A percentile compares a stretch with the other conserved stretches of the same genome.
Conservation (phyloP, 2,113 vertebrate species). For the Athene noctua region DNA sequence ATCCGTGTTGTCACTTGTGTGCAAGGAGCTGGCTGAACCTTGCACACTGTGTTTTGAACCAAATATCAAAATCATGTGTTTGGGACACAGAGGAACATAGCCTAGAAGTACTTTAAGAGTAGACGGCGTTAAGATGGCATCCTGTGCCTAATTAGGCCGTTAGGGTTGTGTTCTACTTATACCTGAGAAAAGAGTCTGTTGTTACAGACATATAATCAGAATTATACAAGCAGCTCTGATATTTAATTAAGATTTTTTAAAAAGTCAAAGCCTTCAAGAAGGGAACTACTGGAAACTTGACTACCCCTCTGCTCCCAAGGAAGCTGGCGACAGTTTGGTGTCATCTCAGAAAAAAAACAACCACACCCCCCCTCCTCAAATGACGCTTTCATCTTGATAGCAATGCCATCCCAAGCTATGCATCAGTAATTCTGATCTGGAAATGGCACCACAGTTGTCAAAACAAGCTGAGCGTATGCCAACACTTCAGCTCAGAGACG, state of each 20-base stretch:
- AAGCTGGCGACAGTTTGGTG: background rate
- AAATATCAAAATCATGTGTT: background rate
- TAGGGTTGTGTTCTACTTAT: background rate
- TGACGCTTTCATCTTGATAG: background rate
- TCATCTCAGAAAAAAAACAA: background rate
- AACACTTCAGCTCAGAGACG: background rate
- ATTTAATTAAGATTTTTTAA: background rate
- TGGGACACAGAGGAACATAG: background rate
- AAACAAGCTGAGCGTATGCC: background rate
- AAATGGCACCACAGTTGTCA: background rate
- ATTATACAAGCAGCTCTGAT: background rate
- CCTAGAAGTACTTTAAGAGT: background rate
- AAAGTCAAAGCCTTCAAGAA: background rate
- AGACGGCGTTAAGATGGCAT: background rate
- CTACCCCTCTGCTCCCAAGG: background rate
- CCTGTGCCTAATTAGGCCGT: background rate
- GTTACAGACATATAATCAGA: background rate
- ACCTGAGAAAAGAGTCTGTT: background rate
- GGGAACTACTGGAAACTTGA: background rate
- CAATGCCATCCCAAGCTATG: background rate
- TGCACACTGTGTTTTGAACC: background rate
- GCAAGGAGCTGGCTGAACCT: background rate
- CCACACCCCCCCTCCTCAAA: accelerated
- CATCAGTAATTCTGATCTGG: background rate
- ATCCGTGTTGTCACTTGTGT: background rate